Evolutionary conservation across 2,888 invertebrate species (phyloP).

Genomic region (Caprella mutica): DNA sequence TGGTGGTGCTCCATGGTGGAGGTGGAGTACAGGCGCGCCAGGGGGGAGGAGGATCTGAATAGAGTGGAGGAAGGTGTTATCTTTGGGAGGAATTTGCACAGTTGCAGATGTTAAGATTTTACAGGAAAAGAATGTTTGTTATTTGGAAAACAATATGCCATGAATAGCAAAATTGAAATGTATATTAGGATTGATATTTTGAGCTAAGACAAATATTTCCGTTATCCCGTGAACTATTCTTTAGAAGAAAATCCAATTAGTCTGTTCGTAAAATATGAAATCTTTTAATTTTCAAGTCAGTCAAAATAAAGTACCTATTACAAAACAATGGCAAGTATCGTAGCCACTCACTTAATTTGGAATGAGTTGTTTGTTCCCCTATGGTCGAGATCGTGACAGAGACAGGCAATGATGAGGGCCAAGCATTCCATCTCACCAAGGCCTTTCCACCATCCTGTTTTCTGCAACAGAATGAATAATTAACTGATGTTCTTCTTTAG

Average conservation of each 20-base stretch:
- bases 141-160: neutral
- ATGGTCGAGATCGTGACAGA: conserved; percentile 91
- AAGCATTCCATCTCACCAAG: conserved; percentile 84
- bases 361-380: conserved; percentile 95
- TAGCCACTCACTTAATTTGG: conserved; percentile 86
- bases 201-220: too few species aligned
- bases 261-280: too few species aligned
- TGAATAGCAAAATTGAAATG: neutral
- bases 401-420: conserved; percentile 79
- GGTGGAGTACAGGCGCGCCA: conserved; percentile 82
- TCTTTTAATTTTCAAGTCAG: too few species aligned
- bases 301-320: too few species aligned
- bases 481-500: too few species aligned
- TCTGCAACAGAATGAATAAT: conserved; percentile 51
- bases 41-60: conserved; percentile 72
- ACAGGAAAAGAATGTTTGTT: neutral
- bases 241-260: too few species aligned
- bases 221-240: neutral
- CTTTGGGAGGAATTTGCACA: neutral
- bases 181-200: too few species aligned
- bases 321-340: too few species aligned
- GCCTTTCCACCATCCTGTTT: conserved; percentile 85
- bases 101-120: neutral
- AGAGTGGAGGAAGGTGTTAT: neutral
- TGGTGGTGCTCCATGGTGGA: conserved; percentile 97